Evolutionary conservation across 2,113 vertebrate species (phyloP).

Genomic region (Neolamprologus variostigma): DNA sequence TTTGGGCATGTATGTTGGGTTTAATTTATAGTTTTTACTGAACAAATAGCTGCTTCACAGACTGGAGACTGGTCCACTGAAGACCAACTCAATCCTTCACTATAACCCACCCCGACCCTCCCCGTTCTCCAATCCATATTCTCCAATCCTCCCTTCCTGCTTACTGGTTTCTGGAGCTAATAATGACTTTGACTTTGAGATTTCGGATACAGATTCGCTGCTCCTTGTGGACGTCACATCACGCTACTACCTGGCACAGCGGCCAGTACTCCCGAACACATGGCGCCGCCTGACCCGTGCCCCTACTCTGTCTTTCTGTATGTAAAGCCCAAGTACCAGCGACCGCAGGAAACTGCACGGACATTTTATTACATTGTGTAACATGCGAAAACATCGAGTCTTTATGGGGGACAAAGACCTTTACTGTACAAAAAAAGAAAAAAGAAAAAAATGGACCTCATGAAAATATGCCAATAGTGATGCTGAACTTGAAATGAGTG

Average conservation of each 20-base stretch:
- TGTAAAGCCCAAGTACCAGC: slow-evolving; percentile 43
- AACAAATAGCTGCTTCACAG: slow-evolving; percentile 59
- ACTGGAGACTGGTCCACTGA: slow-evolving; percentile 16
- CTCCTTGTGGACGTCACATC: background rate
- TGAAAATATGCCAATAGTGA: slow-evolving; percentile 52
- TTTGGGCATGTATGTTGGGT: slow-evolving; percentile 54
- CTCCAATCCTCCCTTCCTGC: background rate
- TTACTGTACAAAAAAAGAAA: slow-evolving; percentile 48
- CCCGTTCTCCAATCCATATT: background rate
- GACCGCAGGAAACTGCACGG: slow-evolving; percentile 48
- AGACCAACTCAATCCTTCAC: slow-evolving; percentile 4
- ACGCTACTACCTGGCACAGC: slow-evolving; percentile 42
- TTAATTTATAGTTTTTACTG: slow-evolving; percentile 69
- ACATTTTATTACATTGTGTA: slow-evolving; percentile 28
- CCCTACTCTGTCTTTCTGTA: slow-evolving; percentile 15
- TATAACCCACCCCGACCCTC: background rate
- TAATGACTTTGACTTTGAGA: background rate
- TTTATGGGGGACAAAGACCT: slow-evolving; percentile 35
- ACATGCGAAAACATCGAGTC: slow-evolving; percentile 22
- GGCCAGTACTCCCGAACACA: slow-evolving; percentile 2
- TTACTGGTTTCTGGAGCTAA: slow-evolving; percentile 20
- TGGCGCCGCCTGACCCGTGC: background rate
- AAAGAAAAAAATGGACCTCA: slow-evolving; percentile 7
- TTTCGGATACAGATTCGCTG: background rate
- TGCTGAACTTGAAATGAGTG: slow-evolving; percentile 39